phyloP scores from a whole-genome alignment of 2,113 vertebrate genomes.

The Rhipidura dahli region DNA sequence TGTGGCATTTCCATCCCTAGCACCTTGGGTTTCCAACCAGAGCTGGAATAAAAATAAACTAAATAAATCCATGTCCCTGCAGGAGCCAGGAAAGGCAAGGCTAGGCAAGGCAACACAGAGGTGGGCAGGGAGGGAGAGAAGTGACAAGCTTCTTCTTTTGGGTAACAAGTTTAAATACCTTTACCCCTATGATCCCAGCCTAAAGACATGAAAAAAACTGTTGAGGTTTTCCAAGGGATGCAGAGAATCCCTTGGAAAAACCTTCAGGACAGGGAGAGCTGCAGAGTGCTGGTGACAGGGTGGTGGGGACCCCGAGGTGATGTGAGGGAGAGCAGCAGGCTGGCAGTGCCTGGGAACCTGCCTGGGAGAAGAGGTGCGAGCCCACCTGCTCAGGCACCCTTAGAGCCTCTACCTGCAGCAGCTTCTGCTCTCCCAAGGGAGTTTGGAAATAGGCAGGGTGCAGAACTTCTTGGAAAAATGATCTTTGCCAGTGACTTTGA shows the following conservation, averaged over 20 bases:
- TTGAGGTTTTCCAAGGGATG: too few species aligned
- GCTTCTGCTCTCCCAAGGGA: neutral
- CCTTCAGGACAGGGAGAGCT: neutral
- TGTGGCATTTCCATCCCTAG: neutral
- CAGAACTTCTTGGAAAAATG: neutral
- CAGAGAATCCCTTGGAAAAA: neutral
- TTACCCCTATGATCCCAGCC: neutral
- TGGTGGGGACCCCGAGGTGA: neutral
- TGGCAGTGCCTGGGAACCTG: neutral
- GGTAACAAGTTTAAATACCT: neutral
- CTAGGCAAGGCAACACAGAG: neutral
- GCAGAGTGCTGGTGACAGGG: neutral
- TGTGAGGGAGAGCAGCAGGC: neutral
- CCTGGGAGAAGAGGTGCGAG: accelerated
- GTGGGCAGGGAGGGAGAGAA: neutral
- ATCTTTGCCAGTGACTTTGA: neutral
- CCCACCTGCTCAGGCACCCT: neutral
- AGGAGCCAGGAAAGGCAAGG: neutral
- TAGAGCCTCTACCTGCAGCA: neutral
- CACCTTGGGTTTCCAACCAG: neutral
- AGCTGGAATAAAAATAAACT: neutral
- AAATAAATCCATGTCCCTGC: neutral
- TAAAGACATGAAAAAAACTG: neutral
- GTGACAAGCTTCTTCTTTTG: neutral
- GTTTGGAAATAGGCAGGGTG: neutral